A percentile compares a stretch with the other conserved stretches of the same genome.
phyloP scores from a whole-genome alignment of 1,140 invertebrate species.

The Hypothenemus hampei region DNA sequence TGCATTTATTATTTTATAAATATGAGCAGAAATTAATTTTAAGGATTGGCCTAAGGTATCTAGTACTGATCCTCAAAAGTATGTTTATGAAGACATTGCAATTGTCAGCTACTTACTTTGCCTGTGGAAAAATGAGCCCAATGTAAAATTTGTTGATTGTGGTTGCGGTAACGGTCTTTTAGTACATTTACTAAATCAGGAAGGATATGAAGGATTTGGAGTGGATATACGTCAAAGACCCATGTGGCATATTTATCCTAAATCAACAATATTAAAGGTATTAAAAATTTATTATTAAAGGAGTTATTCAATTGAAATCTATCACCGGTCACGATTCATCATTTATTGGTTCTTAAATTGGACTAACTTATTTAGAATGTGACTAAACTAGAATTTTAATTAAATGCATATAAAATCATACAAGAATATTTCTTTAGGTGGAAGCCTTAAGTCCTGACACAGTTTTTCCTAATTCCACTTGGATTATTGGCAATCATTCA shows the following conservation, averaged over 20 bases:
- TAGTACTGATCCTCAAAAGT: constrained; percentile 85
- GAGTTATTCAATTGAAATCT: background rate
- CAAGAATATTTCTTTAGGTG: constrained; percentile 40
- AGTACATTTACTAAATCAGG: constrained; percentile 78
- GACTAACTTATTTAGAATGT: too few relatives aligned
- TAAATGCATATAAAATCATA: background rate
- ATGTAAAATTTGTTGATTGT: constrained; percentile 82
- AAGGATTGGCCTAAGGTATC: constrained; percentile 74
- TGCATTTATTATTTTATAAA: background rate
- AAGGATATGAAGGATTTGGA: constrained; percentile 83
- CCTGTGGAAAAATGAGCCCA: constrained; percentile 60
- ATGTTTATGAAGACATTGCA: constrained; percentile 94
- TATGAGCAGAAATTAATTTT: background rate
- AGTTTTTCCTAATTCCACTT: constrained; percentile 76
- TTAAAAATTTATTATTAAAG: background rate
- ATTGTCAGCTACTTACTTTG: constrained; percentile 89
- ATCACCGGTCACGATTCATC: too few relatives aligned
- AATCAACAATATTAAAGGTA: constrained; percentile 48
- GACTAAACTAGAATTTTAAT: too few relatives aligned
- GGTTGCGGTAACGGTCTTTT: constrained; percentile 97
- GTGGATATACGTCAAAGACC: constrained; percentile 85
- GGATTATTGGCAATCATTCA: constrained; percentile 98
- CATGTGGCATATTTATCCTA: constrained; percentile 81
- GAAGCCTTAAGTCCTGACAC: constrained; percentile 49
- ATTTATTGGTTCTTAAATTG: too few relatives aligned